These are phyloP conservation scores for Dendrocincla fuliginosa DNA, from an alignment of 2,797 vertebrate genomes.

Conservation along the genomic window DNA sequence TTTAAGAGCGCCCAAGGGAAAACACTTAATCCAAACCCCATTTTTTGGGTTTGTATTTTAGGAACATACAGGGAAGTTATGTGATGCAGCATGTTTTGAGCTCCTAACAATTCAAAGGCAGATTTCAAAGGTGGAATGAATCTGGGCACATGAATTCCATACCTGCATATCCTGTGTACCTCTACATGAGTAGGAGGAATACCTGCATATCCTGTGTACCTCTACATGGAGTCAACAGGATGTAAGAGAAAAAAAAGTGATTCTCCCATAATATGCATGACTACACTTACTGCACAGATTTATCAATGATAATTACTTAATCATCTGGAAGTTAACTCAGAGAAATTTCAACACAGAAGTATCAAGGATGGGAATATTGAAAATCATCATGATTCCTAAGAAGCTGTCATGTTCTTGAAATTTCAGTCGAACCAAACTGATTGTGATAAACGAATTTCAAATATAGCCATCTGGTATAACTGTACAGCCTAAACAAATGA, in stretches of 20 bases:
- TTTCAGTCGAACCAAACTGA: background rate
- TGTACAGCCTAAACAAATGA: slow-evolving; percentile 5
- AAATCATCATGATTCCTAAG: background rate
- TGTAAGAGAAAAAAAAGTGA: background rate
- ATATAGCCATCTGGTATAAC: background rate
- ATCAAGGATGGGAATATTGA: background rate
- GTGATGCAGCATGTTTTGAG: background rate
- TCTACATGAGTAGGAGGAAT: background rate
- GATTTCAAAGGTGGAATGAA: background rate
- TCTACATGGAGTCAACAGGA: background rate
- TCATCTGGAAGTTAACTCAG: background rate
- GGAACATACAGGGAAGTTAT: background rate
- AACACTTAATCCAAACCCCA: background rate
- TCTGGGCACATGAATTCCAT: background rate
- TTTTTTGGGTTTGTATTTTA: slow-evolving; percentile 31
- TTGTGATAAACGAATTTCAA: background rate
- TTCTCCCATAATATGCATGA: background rate
- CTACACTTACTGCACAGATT: background rate
- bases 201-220: background rate
- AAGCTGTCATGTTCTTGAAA: background rate
- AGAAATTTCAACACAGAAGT: background rate
- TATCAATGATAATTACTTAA: background rate
- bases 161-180: too few species aligned
- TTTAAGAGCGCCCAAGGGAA: slow-evolving; percentile 2
- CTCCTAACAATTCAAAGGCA: background rate